Base-by-base conservation (phyloP, 1,140 invertebrate species). In the Zophobas morio region DNA sequence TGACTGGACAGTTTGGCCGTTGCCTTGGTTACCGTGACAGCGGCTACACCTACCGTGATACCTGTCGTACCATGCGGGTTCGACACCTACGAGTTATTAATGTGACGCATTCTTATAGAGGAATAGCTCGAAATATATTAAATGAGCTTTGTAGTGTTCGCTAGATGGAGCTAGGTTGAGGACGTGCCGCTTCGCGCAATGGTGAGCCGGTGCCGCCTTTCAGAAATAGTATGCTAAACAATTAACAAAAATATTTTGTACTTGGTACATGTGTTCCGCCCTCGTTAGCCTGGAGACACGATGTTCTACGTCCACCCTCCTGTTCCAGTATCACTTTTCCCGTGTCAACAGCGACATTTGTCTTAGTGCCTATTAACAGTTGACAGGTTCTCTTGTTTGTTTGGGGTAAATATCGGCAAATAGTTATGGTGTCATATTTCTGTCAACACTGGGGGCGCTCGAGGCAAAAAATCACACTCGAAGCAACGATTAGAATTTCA, bases 1-100 rank as follows among this genome's bases (percentile, higher is more conserved):
- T 83, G 82, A 83, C 82, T 83, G 82, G 82, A 82, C 82, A 83
- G 79, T 83, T 83, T 82, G 81, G 73, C 66, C 75, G 82, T 83
- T 83, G 78, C 82, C 82, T 60, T 79, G 81, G 82, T 78, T 80
- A 83, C 82, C 74, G 79, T 81, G 80, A 80, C 81, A 80, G 79
- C 79, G 78, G 80, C 76, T 80, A 81, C 81, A 82, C 81, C 81
- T 82, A 82, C 80, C 80, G 77, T 57, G 77, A 79, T 81, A 81
- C 79, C 78, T 82, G 78, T 78, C 80, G 71, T 73, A 73, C 71
- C 71, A 73, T 73, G 71, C 49, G 71, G 71, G 71, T 54, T 54
- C 71, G 71, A 73, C 71, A 73, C 71, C 71, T 73, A 73, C 36
- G 34, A 32, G 71, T 73, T 54, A 73, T 73, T 73, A 73, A 73